Percentiles rank a stretch among this genome's conserved stretches.
These are phyloP conservation scores for Acropternis orthonyx DNA, from an alignment of 2,797 vertebrate genomes.

Conservation along the genomic window DNA sequence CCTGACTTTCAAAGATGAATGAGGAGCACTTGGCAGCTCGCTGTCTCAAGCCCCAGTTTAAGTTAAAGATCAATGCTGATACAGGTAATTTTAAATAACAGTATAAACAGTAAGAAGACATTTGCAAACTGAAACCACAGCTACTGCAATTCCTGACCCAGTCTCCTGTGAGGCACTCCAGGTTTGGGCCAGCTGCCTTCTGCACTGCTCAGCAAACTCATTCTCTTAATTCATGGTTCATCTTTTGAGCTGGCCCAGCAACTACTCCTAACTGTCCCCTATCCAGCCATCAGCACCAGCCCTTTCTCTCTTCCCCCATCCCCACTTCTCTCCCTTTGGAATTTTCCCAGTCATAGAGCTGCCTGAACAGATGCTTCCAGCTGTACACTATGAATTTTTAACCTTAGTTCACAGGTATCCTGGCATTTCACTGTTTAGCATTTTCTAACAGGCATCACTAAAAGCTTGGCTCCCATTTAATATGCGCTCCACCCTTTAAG, in stretches of 20 bases:
- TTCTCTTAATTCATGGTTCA: not conserved
- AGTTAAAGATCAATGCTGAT: not conserved
- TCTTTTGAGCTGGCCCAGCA: not conserved
- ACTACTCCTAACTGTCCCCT: accelerated
- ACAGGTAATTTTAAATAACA: not conserved
- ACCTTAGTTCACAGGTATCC: too few species aligned
- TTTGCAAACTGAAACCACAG: not conserved
- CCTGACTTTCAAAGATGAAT: not conserved
- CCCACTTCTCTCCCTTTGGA: not conserved
- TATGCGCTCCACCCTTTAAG: not conserved
- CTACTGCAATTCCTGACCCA: accelerated
- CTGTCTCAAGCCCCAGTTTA: not conserved
- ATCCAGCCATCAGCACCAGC: not conserved
- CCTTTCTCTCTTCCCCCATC: too few species aligned
- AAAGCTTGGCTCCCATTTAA: not conserved
- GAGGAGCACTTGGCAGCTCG: not conserved
- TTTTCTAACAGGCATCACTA: not conserved
- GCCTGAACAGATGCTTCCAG: not conserved
- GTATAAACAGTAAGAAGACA: not conserved
- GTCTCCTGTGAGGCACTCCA: accelerated
- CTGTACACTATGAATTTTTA: accelerated
- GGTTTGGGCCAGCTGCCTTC: not conserved
- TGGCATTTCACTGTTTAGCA: not conserved
- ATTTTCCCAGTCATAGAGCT: not conserved
- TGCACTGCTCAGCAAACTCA: not conserved